Percentiles rank a stretch among this genome's conserved stretches.
Conservation (phyloP, 2,797 vertebrate genomes). For the Petrocephalus sullivani region DNA sequence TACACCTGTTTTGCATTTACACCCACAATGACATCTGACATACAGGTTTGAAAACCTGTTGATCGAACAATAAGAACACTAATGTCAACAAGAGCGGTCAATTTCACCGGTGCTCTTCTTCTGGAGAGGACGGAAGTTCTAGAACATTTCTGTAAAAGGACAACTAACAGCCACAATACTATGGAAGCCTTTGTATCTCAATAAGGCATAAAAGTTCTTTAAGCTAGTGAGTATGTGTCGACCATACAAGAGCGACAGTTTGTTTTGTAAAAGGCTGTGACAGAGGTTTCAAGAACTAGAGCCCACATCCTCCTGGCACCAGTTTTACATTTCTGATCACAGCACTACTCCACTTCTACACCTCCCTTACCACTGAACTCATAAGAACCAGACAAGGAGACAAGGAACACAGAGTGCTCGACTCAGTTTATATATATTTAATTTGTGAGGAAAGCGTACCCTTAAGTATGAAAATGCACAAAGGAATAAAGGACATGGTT, state of each 20-base stretch:
- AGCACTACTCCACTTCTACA: neutral
- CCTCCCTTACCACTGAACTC: neutral
- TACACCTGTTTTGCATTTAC: neutral
- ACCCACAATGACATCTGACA: neutral
- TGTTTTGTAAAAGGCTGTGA: neutral
- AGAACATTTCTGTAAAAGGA: neutral
- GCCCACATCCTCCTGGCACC: neutral
- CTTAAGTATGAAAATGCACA: slow-evolving; percentile 13
- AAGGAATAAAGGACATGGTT: neutral
- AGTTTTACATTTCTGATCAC: neutral
- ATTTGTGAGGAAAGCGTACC: slow-evolving; percentile 10
- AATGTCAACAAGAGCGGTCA: neutral
- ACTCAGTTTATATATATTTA: slow-evolving; percentile 8
- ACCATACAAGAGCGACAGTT: neutral
- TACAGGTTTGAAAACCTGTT: neutral
- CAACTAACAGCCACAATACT: neutral
- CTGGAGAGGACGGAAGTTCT: neutral
- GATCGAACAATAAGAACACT: neutral
- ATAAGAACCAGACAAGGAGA: neutral
- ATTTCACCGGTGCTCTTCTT: neutral
- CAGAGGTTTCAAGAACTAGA: neutral
- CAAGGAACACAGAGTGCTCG: neutral
- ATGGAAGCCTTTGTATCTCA: neutral
- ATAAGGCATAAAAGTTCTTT: neutral
- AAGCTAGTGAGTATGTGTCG: neutral